phyloP scores from a whole-genome alignment of 37 sponge, comb jelly and placozoan species.

The Amphimedon queenslandica region DNA sequence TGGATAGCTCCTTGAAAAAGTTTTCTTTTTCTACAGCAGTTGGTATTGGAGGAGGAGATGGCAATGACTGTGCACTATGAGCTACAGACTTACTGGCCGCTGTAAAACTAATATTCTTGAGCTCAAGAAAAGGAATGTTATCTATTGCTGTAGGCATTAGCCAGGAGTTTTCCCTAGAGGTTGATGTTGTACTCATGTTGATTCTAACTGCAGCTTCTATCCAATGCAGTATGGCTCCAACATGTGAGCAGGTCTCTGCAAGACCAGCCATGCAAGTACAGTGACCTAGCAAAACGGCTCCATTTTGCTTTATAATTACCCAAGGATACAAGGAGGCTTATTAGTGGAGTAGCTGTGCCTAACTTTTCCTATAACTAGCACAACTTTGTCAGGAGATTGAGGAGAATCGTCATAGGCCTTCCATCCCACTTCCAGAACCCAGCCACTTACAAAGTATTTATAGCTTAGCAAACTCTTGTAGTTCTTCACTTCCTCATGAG shows the following conservation, averaged over 20 bases:
- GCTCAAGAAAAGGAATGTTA: conserved; percentile 14
- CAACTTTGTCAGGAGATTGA: background rate
- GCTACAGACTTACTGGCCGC: background rate
- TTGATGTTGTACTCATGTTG: conserved; percentile 16
- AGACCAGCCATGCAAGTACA: conserved; percentile 41
- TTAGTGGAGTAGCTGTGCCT: background rate
- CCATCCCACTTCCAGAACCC: conserved; percentile 36
- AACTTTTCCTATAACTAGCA: background rate
- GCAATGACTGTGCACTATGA: background rate
- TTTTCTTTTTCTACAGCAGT: background rate
- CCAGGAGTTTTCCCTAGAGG: conserved; percentile 32
- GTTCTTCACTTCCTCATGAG: conserved; percentile 43
- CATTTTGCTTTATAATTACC: conserved; percentile 6
- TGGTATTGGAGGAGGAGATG: conserved; percentile 1
- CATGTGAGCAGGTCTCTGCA: conserved; percentile 34
- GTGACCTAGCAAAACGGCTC: conserved; percentile 23
- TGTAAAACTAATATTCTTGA: conserved; percentile 18
- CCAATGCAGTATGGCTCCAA: conserved; percentile 46
- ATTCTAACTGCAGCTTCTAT: conserved; percentile 33
- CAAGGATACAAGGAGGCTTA: background rate
- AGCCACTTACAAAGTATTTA: conserved; percentile 50
- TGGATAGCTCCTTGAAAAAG: background rate
- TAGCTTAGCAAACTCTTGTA: conserved; percentile 49
- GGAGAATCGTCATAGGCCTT: conserved; percentile 16
- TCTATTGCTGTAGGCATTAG: conserved; percentile 21